Evolutionary conservation across 2,113 vertebrate species (phyloP).

Genomic region (Callospermophilus lateralis): DNA sequence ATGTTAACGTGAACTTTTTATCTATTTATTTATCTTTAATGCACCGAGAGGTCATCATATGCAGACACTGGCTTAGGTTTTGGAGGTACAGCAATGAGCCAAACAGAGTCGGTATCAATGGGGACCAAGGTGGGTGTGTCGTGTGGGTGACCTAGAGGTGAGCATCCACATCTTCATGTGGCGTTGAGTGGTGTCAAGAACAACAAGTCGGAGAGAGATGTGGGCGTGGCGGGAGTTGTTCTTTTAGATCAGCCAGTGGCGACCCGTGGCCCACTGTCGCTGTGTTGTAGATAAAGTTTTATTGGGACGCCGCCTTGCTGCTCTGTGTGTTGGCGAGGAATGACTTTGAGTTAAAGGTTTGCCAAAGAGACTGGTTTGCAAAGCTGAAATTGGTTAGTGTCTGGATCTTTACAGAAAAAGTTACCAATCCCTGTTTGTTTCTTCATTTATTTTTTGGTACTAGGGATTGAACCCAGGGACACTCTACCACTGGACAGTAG

Average conservation of each 20-base stretch:
- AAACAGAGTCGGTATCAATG: background rate
- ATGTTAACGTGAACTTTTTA: background rate
- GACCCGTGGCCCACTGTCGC: background rate
- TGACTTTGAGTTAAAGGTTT: background rate
- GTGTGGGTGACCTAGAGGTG: background rate
- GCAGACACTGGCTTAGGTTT: background rate
- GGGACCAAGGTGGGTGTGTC: background rate
- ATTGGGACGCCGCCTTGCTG: background rate
- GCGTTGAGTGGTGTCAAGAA: rapidly evolving
- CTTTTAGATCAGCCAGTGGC: background rate
- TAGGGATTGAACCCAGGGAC: no score
- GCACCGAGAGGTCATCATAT: background rate
- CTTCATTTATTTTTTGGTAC: no score
- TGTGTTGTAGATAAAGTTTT: background rate
- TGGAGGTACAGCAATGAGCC: background rate
- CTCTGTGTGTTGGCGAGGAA: background rate
- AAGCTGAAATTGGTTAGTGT: background rate
- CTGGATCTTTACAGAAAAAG: background rate
- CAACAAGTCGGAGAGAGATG: background rate
- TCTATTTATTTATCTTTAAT: background rate
- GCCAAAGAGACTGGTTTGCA: background rate
- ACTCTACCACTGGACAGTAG: no score
- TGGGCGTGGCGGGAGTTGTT: rapidly evolving
- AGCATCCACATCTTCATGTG: rapidly evolving
- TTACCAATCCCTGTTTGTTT: no score